These are phyloP conservation scores for Ctenosaura bakeri DNA, from an alignment of 2,797 vertebrate genomes.

Conservation along the genomic window DNA sequence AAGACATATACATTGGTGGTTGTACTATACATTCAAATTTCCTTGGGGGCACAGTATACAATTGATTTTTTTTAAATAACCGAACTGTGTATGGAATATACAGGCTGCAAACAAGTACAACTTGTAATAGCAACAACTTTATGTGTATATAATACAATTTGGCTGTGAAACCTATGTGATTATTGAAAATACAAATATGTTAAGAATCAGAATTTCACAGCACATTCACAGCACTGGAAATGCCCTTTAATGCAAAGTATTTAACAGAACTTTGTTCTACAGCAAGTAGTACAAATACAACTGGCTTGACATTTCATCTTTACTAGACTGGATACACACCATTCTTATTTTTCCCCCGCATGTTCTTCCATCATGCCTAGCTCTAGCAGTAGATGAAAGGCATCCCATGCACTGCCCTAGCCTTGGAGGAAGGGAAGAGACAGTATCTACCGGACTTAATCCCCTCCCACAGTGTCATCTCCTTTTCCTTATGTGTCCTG, in stretches of 20 bases:
- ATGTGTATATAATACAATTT: neutral
- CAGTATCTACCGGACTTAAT: too few species aligned
- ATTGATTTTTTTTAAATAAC: neutral
- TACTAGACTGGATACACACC: neutral
- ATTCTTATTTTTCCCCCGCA: neutral
- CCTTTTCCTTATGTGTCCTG: too few species aligned
- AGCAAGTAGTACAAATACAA: neutral
- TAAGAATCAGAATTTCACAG: neutral
- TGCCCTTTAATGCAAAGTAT: neutral
- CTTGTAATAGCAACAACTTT: neutral
- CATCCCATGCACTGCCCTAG: too few species aligned
- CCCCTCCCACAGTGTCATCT: too few species aligned
- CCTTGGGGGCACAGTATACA: neutral
- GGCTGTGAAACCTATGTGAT: neutral
- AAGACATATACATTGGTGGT: neutral
- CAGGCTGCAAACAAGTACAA: neutral
- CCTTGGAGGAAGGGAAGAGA: too few species aligned
- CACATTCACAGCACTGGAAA: neutral
- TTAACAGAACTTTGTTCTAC: neutral
- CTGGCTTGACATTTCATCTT: neutral
- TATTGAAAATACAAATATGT: neutral
- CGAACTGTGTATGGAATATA: neutral
- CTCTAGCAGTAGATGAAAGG: too few species aligned
- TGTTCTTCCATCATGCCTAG: neutral
- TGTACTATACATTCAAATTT: neutral